Evolutionary conservation across 2,113 vertebrate genomes (phyloP).

Genomic region (Artemisiospiza belli): DNA sequence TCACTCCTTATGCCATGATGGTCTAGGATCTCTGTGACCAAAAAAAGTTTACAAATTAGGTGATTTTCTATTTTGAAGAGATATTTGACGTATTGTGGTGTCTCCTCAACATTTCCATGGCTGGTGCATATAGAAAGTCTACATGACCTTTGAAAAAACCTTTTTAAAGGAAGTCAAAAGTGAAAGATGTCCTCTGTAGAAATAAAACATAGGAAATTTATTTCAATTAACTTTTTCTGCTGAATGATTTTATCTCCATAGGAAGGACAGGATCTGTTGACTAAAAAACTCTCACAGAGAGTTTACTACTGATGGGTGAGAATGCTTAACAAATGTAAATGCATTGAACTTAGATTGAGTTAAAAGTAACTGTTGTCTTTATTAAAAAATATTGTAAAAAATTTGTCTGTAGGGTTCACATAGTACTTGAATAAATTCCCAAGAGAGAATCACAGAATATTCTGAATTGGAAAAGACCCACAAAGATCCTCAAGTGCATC

Average conservation of each 20-base stretch:
- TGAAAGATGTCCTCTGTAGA: neutral
- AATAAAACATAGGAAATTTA: neutral
- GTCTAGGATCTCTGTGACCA: neutral
- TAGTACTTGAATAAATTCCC: neutral
- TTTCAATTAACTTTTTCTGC: neutral
- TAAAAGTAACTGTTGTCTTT: neutral
- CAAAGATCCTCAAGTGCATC: neutral
- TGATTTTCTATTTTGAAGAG: neutral
- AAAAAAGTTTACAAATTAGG: neutral
- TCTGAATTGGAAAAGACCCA: neutral
- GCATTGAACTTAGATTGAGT: neutral
- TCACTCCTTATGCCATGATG: neutral
- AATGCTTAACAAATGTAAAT: neutral
- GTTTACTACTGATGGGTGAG: neutral
- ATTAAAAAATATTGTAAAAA: neutral
- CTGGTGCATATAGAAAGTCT: neutral
- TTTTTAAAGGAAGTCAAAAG: neutral
- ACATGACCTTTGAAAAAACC: neutral
- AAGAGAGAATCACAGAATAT: neutral
- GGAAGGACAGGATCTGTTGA: neutral
- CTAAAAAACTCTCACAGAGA: neutral
- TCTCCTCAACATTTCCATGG: neutral
- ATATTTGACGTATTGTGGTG: neutral
- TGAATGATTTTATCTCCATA: neutral
- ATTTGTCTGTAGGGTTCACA: accelerated